Percentiles rank a stretch among this genome's conserved stretches.
phyloP scores from a whole-genome alignment of 2,797 vertebrate species.

The Aplochiton taeniatus region DNA sequence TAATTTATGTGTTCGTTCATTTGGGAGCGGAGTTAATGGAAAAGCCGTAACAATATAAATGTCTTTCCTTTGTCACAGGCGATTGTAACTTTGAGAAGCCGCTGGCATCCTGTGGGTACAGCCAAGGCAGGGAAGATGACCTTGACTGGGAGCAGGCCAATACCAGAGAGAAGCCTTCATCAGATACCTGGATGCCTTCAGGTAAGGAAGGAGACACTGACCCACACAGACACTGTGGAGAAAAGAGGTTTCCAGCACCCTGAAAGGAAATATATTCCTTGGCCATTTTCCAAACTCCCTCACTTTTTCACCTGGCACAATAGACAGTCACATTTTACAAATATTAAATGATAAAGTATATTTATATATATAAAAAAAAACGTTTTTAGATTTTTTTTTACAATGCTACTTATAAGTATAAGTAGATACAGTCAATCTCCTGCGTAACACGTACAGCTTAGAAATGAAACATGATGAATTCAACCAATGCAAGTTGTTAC shows the following conservation, averaged over 20 bases:
- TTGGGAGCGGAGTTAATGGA: slow-evolving; percentile 66
- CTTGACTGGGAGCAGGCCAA: slow-evolving; percentile 95
- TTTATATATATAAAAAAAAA: neutral
- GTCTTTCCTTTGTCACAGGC: slow-evolving; percentile 75
- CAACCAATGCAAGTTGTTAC: neutral
- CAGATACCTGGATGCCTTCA: slow-evolving; percentile 90
- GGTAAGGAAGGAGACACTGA: slow-evolving; percentile 70
- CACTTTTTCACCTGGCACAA: neutral
- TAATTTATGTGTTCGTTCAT: slow-evolving; percentile 72
- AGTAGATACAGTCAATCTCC: too few species aligned
- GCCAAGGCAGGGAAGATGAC: slow-evolving; percentile 90
- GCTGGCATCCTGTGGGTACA: slow-evolving; percentile 90
- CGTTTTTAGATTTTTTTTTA: too few species aligned
- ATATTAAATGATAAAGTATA: neutral
- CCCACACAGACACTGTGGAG: neutral
- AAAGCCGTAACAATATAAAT: slow-evolving; percentile 61
- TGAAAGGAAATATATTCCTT: neutral
- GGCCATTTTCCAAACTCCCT: neutral
- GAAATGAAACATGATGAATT: neutral
- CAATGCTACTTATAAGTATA: too few species aligned
- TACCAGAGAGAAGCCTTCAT: slow-evolving; percentile 79
- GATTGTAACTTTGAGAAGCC: slow-evolving; percentile 94
- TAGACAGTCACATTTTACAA: neutral
- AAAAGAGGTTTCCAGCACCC: slow-evolving; percentile 10
- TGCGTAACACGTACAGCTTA: too few species aligned